These are phyloP conservation scores for Burhinus oedicnemus DNA, from an alignment of 2,113 vertebrate species.

Conservation along the genomic window DNA sequence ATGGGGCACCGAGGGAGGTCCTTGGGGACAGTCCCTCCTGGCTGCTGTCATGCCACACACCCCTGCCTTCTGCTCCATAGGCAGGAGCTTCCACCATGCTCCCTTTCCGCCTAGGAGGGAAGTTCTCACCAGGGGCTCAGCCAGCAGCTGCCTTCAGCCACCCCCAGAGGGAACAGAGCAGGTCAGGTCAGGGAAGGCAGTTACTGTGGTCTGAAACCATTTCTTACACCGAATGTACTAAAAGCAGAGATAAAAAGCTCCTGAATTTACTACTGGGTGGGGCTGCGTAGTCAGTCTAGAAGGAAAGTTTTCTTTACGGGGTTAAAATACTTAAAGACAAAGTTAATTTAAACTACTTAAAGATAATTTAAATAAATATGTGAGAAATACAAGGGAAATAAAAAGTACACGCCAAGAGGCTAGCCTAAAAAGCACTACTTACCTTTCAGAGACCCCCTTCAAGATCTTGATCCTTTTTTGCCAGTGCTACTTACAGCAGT, in stretches of 20 bases:
- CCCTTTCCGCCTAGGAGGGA: rapidly evolving
- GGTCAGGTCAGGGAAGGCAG: neutral
- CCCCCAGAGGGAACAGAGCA: rapidly evolving
- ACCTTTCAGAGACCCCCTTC: rapidly evolving
- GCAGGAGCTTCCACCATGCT: neutral
- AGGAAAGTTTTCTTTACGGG: rapidly evolving
- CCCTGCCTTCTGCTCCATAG: rapidly evolving
- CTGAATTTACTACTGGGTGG: rapidly evolving
- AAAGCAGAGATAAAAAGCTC: neutral
- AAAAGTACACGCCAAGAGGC: rapidly evolving
- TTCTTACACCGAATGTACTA: rapidly evolving
- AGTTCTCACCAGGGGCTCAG: rapidly evolving
- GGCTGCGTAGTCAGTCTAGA: rapidly evolving
- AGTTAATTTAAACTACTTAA: neutral
- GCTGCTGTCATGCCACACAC: rapidly evolving
- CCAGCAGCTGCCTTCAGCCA: neutral
- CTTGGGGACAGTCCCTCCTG: rapidly evolving
- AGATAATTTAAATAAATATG: rapidly evolving
- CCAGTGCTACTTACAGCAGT: rapidly evolving
- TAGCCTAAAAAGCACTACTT: too few species aligned
- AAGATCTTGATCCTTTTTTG: rapidly evolving
- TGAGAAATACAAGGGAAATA: neutral
- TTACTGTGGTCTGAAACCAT: rapidly evolving
- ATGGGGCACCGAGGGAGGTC: rapidly evolving
- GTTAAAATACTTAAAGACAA: neutral